Evolutionary conservation across 92 coral and sea anemone genomes (phyloP).

Genomic region (Siderastrea radians): DNA sequence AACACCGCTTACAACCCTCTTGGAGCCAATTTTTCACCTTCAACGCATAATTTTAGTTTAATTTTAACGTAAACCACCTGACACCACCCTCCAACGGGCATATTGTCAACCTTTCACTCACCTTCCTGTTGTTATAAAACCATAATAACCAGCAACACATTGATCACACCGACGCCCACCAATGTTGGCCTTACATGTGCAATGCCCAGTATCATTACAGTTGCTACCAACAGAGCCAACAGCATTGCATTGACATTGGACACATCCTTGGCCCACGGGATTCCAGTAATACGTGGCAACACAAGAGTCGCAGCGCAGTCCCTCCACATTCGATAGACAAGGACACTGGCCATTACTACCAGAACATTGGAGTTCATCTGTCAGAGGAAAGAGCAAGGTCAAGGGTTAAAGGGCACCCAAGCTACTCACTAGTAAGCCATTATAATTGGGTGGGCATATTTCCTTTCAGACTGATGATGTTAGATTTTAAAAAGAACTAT

Average conservation of each 20-base stretch:
- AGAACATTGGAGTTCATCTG: slow-evolving; percentile 82
- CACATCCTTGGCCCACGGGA: slow-evolving; percentile 90
- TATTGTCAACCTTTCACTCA: background rate
- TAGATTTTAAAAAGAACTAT: too few species aligned
- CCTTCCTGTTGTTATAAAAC: slow-evolving; percentile 67
- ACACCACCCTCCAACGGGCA: background rate
- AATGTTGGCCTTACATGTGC: slow-evolving; percentile 88
- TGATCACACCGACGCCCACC: slow-evolving; percentile 84
- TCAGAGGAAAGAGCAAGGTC: background rate
- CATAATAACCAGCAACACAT: slow-evolving; percentile 89
- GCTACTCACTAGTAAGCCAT: background rate
- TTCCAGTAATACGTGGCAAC: slow-evolving; percentile 83
- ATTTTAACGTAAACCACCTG: too few species aligned
- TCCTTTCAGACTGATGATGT: too few species aligned
- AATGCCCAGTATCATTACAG: slow-evolving; percentile 90
- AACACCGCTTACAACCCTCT: too few species aligned
- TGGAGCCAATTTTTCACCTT: too few species aligned
- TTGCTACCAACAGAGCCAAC: slow-evolving; percentile 76
- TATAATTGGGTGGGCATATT: too few species aligned
- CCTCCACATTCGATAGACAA: slow-evolving; percentile 85
- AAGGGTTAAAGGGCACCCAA: background rate
- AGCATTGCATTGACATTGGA: slow-evolving; percentile 73
- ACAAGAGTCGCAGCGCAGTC: slow-evolving; percentile 86
- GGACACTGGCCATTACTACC: slow-evolving; percentile 82
- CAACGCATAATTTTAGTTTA: too few species aligned